Base-by-base conservation (phyloP, 2,797 vertebrate species). In the Pogoniulus pusillus region DNA sequence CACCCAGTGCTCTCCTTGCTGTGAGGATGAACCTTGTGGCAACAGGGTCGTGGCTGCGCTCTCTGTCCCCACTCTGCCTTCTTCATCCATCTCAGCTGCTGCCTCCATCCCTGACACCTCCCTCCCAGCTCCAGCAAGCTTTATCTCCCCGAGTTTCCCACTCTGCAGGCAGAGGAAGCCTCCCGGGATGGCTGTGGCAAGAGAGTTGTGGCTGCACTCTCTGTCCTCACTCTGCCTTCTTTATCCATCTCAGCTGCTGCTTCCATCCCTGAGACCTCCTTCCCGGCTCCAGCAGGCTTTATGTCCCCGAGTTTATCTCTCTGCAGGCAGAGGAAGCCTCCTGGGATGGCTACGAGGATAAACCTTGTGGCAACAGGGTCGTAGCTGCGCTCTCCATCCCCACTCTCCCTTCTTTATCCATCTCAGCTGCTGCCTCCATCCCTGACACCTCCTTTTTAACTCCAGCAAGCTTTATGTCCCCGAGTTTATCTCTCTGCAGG, bases 31-130 rank as follows among this genome's bases (percentile, higher is more conserved):
- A 41, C 24, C 58, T 34, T 30, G 10, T 0, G 1, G 13, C 39
- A 29, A 9, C 0, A 1, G 16, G 41, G 47, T 16, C 51, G 15
- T 26, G 0, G 2, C 9, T 3, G 1, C 0, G 1, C 18, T 51
- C 32, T 49, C 71, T 1, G 1, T 59, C 51, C 34, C 68, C 2
- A 0, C 1, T 1, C 53, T 79, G 45, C 29, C 29, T 59, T 70
- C 57, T 18, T 16, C 10, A 32, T 70, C 9, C 10, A 1, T 51
- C 18, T 29, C 30, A 58, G 24, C 43, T 72, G 35, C 57, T 1
- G 5, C 32, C 17, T 69, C 16, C 22, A 6, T 29, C 32, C 63
- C 32, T 1, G 6, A 14, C 24, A 22, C 17, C 41, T 85, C 62
- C 18, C 34, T 59, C 51, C 53, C 3, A 2, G 2, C 43, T 65